Percentiles rank a stretch among this genome's conserved stretches.
Conservation (phyloP, 2,888 invertebrate genomes). For the Agrotis ipsilon region DNA sequence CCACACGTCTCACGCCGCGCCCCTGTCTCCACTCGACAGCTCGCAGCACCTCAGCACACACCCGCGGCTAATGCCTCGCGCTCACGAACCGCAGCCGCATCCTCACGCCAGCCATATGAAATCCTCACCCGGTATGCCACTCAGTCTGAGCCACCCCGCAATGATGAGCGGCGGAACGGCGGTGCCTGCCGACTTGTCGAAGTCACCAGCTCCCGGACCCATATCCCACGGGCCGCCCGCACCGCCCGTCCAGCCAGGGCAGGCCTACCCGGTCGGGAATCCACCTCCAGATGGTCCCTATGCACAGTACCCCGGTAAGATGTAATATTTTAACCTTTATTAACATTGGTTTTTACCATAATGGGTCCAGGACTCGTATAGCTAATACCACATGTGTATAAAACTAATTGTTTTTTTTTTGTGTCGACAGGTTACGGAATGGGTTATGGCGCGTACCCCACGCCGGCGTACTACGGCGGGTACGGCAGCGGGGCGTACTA, state of each 20-base stretch:
- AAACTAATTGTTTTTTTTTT: conserved; percentile 1
- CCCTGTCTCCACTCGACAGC: conserved; percentile 60
- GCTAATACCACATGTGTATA: neutral
- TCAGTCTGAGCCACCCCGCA: conserved; percentile 75
- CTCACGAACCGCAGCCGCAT: conserved; percentile 51
- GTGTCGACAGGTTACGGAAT: conserved; percentile 81
- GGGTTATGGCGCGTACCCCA: conserved; percentile 85
- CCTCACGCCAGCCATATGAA: conserved; percentile 58
- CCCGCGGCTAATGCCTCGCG: conserved; percentile 44
- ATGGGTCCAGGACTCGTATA: neutral
- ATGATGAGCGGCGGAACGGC: conserved; percentile 75
- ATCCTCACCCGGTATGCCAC: conserved; percentile 62
- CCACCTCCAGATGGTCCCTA: conserved; percentile 81
- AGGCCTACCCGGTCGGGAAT: conserved; percentile 74
- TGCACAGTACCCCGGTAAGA: conserved; percentile 85
- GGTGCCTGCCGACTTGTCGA: conserved; percentile 66
- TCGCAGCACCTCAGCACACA: conserved; percentile 25
- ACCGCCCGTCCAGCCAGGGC: conserved; percentile 65
- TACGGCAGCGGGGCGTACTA: conserved; percentile 89
- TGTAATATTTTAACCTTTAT: neutral
- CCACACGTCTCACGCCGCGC: conserved; percentile 59
- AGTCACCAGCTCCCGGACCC: conserved; percentile 65
- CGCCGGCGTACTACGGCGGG: conserved; percentile 90
- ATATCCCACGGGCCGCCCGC: conserved; percentile 70
- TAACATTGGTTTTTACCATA: neutral